phyloP scores from a whole-genome alignment of 2,113 vertebrate genomes.

The Planiliza haematocheilus region DNA sequence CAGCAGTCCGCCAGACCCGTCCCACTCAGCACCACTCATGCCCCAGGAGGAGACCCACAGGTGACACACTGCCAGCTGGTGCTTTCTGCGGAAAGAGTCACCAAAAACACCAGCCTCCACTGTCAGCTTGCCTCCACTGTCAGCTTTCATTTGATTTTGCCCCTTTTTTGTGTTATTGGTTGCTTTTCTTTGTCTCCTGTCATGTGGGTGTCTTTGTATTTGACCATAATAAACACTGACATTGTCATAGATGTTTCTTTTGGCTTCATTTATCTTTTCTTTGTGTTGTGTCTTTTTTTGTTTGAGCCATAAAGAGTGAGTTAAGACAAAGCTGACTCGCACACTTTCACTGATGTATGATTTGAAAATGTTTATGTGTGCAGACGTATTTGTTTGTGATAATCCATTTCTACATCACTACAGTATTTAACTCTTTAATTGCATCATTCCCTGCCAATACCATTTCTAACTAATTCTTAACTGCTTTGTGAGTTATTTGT shows the following conservation, averaged over 20 bases:
- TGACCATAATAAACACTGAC: constrained; percentile 51
- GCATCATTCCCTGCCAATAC: background rate
- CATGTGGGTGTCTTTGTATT: constrained; percentile 27
- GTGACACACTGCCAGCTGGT: constrained; percentile 83
- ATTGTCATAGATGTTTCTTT: constrained; percentile 24
- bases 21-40: constrained; percentile 95
- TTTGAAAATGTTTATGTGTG: too few relatives aligned
- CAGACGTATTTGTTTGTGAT: too few relatives aligned
- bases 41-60: constrained; percentile 98
- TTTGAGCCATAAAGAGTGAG: background rate
- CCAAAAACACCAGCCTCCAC: constrained; percentile 77
- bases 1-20: constrained; percentile 93
- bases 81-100: constrained; percentile 87
- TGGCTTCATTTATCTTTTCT: constrained; percentile 19
- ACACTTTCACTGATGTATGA: background rate
- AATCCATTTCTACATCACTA: too few relatives aligned
- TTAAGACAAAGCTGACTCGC: background rate
- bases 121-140: constrained; percentile 52
- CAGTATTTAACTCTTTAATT: background rate
- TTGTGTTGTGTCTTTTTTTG: background rate
- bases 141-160: constrained; percentile 2
- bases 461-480: constrained; percentile 4
- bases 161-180: constrained; percentile 20
- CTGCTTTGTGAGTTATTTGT: constrained; percentile 15
- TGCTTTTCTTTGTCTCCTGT: constrained; percentile 8